Evolutionary conservation across 2,113 vertebrate genomes (phyloP), one percentile per base, ranked within the genome.

Genomic region (Boleophthalmus pectinirostris): DNA sequence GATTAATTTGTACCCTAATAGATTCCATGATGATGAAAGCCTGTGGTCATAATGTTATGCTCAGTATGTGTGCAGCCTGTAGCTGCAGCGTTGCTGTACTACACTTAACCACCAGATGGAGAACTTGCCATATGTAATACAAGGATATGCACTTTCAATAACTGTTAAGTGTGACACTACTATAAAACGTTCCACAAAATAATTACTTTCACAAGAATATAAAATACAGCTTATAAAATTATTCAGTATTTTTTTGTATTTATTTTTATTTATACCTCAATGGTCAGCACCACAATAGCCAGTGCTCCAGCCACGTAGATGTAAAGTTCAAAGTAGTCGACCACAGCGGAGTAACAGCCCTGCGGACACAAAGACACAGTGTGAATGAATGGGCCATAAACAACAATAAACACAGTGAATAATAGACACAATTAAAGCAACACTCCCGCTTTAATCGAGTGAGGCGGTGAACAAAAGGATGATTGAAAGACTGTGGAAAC

Each of bases 221-320:
- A 38, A 67, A 70, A 80, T 21, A 46, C 43, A n/a, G 60, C 2
- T 10, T 20, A 20, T 43, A 64, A 54, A 46, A 67, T 24, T 61
- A 43, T 43, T 43, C 38, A n/a, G 70, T 43, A 6, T 57, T 69
- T 69, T n/a, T 63, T 4, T 60, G 8, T 29, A 78, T 56, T 46
- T 23, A 61, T 46, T 77, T 29, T 35, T 0, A 6, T 21, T 61
- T 81, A 1, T 92, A 98, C 97, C 96, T 98, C 97, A 2, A 97
- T 95, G 56, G 96, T 96, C 89, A 98, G 70, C 69, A 98, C 94
- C 16, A 97, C 95, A 0, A 98, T 97, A 86, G 95, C 94, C 11
- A 98, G 93, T 0, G 96, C 97, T 90, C 96, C 96, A 0, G 96
- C 96, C 66, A 97, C 94, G 84, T 98, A 98, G 86, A 98, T 96